Base-by-base conservation (phyloP, 2,888 invertebrate species). In the Conchocele bisecta region DNA sequence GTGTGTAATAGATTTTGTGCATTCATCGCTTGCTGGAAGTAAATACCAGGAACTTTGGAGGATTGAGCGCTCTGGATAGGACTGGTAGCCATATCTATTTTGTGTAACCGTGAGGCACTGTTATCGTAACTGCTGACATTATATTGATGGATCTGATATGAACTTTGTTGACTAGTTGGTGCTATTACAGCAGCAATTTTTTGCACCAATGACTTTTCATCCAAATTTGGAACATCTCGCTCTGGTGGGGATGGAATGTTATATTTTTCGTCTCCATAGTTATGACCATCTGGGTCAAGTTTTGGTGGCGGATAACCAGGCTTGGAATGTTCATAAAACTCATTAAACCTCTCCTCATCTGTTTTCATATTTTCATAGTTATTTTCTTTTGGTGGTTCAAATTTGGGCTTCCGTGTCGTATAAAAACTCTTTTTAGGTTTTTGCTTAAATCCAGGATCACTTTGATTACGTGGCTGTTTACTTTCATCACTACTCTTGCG, bases 171-270 rank as follows among this genome's bases (percentile, higher is more conserved):
- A 31, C 63, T 66, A 42, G 46, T 53, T 7, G 79, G 80, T 15
- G 71, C 66, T 33, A 79, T 72, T 58, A 81, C 77, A 22, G 71
- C 73, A 13, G 79, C 77, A 22, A 76, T 75, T 63, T 81, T 81
- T 50, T 83, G 70, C 11, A 79, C 81, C 20, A 83, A 56, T n/a
- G 75, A 68, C 44, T 46, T 46, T 37, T 75, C 66, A 28, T 83
- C 81, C 22, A 84, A 65, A 56, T 75, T 76, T 42, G 82, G 81
- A 20, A 82, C 66, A 15, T 95, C 95, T 69, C 94, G 90, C 91
- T 95, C 95, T 0, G 95, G 95, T 17, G 94, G 94, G 24, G 95
- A 94, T 37, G 94, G 94, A 65, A 94, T 94, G 85, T 93, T 93
- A 91, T 94, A 94, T 83, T 94, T 94, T 79, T 91, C 91, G 84